Percentiles rank a stretch among this genome's conserved stretches.
phyloP scores from a whole-genome alignment of 2,113 vertebrate genomes.

The Meleagris gallopavo region DNA sequence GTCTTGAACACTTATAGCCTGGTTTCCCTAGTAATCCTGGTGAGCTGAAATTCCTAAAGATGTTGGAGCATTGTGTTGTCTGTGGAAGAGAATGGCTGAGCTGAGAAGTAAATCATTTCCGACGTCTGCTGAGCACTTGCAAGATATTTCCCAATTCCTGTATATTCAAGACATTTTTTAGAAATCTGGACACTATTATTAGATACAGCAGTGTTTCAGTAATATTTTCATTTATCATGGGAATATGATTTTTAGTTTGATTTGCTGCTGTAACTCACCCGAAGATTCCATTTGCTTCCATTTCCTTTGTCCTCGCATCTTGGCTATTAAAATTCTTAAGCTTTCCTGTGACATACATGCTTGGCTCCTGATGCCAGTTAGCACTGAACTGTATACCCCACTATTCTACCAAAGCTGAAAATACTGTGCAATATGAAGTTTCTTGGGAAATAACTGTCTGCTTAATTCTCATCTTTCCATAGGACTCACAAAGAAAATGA shows the following conservation, averaged over 20 bases:
- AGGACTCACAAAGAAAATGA: not conserved
- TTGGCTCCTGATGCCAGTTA: not conserved
- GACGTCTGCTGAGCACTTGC: not conserved
- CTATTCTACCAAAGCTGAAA: not conserved
- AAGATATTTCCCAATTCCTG: not conserved
- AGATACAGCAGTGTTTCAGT: not conserved
- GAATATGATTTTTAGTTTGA: not conserved
- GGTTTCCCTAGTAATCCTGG: not conserved
- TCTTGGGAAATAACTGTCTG: not conserved
- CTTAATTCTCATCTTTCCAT: not conserved
- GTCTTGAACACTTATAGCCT: not conserved
- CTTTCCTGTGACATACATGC: not conserved
- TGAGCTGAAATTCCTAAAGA: not conserved
- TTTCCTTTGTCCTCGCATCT: not conserved
- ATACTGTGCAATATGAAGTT: not conserved
- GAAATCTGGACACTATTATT: not conserved
- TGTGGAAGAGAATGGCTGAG: not conserved
- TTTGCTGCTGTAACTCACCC: not conserved
- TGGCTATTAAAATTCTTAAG: not conserved
- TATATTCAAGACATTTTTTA: not conserved
- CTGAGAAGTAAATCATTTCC: not conserved
- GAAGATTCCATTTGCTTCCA: not conserved
- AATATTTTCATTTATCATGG: not conserved
- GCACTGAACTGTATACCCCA: not conserved
- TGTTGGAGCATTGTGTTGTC: fast-evolving